Percentiles rank a stretch among this genome's conserved stretches.
These are phyloP conservation scores for Salvator merianae DNA, from an alignment of 2,113 vertebrate genomes.

Conservation along the genomic window DNA sequence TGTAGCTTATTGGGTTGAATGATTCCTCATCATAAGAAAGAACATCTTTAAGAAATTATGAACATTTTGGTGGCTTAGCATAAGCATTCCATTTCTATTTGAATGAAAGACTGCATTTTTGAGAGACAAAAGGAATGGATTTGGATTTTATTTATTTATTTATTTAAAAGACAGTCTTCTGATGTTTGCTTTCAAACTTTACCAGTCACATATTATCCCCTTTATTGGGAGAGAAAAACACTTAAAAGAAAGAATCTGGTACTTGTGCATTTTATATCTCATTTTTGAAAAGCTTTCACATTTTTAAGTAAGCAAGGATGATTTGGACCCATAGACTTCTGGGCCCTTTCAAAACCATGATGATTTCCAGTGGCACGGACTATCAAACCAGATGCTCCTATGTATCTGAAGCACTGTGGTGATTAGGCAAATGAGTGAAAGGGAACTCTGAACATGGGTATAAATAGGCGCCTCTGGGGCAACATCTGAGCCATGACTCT, in stretches of 20 bases:
- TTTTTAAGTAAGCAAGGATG: neutral
- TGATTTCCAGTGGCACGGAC: neutral
- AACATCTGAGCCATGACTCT: no score
- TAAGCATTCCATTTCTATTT: slow-evolving; percentile 71
- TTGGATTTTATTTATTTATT: slow-evolving; percentile 33
- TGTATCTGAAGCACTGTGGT: neutral
- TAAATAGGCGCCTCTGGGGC: neutral
- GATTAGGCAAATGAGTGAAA: neutral
- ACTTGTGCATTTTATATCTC: slow-evolving; percentile 4
- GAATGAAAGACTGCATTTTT: slow-evolving; percentile 68
- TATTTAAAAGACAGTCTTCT: slow-evolving; percentile 53
- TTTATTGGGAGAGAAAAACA: slow-evolving; percentile 40
- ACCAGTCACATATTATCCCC: slow-evolving; percentile 53
- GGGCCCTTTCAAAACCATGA: neutral
- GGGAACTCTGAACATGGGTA: neutral
- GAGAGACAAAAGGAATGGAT: slow-evolving; percentile 58
- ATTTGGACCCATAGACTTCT: neutral
- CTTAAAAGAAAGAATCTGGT: slow-evolving; percentile 40
- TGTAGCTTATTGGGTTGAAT: slow-evolving; percentile 70
- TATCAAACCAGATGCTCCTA: neutral
- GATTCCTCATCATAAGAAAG: slow-evolving; percentile 62
- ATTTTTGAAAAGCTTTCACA: neutral
- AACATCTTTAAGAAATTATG: slow-evolving; percentile 80
- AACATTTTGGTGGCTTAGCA: slow-evolving; percentile 60
- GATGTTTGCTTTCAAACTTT: slow-evolving; percentile 68